Percentiles rank a stretch among this genome's conserved stretches.
These are phyloP conservation scores for Parascotia fuliginaria DNA, from an alignment of 2,888 invertebrate genomes.

Conservation along the genomic window DNA sequence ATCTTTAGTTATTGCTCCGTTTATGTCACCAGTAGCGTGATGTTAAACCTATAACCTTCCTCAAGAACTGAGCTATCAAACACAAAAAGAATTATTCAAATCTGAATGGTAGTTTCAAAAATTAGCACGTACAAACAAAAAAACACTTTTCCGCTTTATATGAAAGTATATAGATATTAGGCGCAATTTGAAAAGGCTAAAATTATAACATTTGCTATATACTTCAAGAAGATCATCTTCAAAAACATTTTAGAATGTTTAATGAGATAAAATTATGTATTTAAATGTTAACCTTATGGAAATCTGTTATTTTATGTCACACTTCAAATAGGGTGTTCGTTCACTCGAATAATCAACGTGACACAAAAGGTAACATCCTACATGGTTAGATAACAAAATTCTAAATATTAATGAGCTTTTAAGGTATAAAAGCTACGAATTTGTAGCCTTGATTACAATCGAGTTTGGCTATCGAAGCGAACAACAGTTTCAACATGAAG, in stretches of 20 bases:
- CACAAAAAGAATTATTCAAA: too few relatives aligned
- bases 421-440: background rate
- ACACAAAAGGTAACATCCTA: slow-evolving; percentile 14
- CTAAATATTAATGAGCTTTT: background rate
- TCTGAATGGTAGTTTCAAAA: too few relatives aligned
- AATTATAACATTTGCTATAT: too few relatives aligned
- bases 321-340: background rate
- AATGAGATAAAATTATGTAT: background rate
- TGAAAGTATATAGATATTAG: too few relatives aligned
- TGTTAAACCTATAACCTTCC: too few relatives aligned
- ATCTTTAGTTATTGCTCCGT: too few relatives aligned
- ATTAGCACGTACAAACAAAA: too few relatives aligned
- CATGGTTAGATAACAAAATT: background rate
- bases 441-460: background rate
- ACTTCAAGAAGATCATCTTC: too few relatives aligned
- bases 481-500: background rate
- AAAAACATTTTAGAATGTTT: background rate
- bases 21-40: too few relatives aligned
- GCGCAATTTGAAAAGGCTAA: too few relatives aligned
- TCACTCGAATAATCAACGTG: slow-evolving; percentile 17
- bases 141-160: too few relatives aligned
- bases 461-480: background rate
- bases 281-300: background rate
- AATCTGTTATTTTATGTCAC: background rate
- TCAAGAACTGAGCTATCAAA: too few relatives aligned